These are phyloP conservation scores for Oconnorella tubifera DNA, from an alignment of 2,888 invertebrate species.

Conservation along the genomic window DNA sequence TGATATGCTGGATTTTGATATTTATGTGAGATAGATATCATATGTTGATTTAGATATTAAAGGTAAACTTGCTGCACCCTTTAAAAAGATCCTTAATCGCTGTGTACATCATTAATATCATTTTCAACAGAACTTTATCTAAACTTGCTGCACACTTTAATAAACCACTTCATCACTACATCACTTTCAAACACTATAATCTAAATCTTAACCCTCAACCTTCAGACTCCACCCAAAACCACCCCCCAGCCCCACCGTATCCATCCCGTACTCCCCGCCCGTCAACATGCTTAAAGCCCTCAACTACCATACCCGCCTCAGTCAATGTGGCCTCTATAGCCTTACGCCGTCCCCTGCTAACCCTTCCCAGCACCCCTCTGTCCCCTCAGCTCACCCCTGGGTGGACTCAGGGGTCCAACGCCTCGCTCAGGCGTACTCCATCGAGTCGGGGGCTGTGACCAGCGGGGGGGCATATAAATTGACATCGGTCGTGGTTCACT, in stretches of 20 bases:
- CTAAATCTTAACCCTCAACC: no score
- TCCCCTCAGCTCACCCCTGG: neutral
- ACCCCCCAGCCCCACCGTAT: slow-evolving; percentile 12
- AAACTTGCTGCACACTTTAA: no score
- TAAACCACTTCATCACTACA: no score
- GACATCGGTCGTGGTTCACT: slow-evolving; percentile 81
- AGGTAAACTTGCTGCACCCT: no score
- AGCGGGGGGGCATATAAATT: slow-evolving; percentile 68
- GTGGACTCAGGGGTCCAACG: slow-evolving; percentile 16
- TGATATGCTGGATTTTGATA: no score
- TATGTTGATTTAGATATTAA: no score
- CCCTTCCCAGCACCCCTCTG: neutral
- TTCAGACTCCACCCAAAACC: no score
- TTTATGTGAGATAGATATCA: no score
- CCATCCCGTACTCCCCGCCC: slow-evolving; percentile 38
- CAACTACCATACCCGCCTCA: slow-evolving; percentile 46
- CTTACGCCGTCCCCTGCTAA: slow-evolving; percentile 24
- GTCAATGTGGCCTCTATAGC: slow-evolving; percentile 43
- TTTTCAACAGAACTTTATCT: no score
- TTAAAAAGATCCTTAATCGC: no score
- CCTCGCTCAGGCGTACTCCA: slow-evolving; percentile 27
- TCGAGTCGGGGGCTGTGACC: slow-evolving; percentile 21
- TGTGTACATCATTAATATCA: no score
- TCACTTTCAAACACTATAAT: no score
- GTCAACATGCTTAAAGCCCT: slow-evolving; percentile 49